Evolutionary conservation across 2,888 invertebrate genomes (phyloP).

Genomic region (Phasia obesa): DNA sequence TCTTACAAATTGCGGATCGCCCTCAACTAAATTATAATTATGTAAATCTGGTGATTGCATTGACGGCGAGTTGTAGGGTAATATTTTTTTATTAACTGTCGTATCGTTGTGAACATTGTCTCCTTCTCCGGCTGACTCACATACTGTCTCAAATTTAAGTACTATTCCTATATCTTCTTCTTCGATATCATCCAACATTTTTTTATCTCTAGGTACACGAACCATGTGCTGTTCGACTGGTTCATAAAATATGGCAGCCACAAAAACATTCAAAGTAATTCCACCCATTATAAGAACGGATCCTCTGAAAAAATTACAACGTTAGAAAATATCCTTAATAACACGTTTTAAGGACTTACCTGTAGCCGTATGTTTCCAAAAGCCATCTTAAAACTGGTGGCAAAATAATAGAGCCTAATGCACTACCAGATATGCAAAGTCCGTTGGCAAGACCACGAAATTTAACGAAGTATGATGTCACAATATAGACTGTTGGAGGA

Average conservation of each 20-base stretch:
- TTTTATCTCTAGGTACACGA: slow-evolving; percentile 83
- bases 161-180: slow-evolving; percentile 82
- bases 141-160: slow-evolving; percentile 80
- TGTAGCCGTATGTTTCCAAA: slow-evolving; percentile 87
- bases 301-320: slow-evolving; percentile 84
- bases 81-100: slow-evolving; percentile 73
- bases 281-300: slow-evolving; percentile 92
- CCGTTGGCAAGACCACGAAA: slow-evolving; percentile 92
- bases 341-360: slow-evolving; percentile 82
- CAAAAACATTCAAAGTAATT: slow-evolving; percentile 91
- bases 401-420: slow-evolving; percentile 92
- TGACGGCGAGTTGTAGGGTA: slow-evolving; percentile 75
- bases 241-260: slow-evolving; percentile 92
- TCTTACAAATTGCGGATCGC: slow-evolving; percentile 84
- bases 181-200: slow-evolving; percentile 80
- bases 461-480: slow-evolving; percentile 92
- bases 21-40: slow-evolving; percentile 73
- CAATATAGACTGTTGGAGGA: slow-evolving; percentile 94
- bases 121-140: slow-evolving; percentile 71
- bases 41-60: slow-evolving; percentile 74
- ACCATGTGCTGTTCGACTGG: slow-evolving; percentile 92
- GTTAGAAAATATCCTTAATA: not conserved
- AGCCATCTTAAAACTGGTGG: slow-evolving; percentile 90
- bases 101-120: slow-evolving; percentile 37
- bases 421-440: slow-evolving; percentile 93